These are phyloP conservation scores for Erpobdella octoculata DNA, from an alignment of 2,888 invertebrate species.

Conservation along the genomic window DNA sequence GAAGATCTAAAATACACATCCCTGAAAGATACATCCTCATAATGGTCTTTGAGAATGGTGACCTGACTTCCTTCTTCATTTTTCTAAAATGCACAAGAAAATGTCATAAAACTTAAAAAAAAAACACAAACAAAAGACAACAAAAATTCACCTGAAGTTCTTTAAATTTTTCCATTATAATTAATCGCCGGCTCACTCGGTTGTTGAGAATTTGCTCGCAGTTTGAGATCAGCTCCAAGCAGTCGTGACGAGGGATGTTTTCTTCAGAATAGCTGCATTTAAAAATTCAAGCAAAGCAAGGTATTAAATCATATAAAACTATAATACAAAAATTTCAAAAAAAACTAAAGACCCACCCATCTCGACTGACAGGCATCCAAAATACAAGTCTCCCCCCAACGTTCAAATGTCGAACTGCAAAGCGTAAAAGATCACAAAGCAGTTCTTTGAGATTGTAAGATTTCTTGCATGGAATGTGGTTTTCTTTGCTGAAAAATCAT, in stretches of 20 bases:
- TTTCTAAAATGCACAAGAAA: neutral
- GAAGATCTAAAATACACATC: slow-evolving; percentile 41
- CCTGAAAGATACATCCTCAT: slow-evolving; percentile 42
- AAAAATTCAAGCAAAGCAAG: neutral
- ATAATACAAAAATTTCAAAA: neutral
- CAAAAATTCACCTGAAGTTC: slow-evolving; percentile 30
- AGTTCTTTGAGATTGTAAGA: slow-evolving; percentile 75
- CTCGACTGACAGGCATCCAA: slow-evolving; percentile 78
- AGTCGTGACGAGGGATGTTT: slow-evolving; percentile 72
- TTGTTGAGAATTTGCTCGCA: slow-evolving; percentile 80
- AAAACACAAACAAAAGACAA: too few relatives aligned
- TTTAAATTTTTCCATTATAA: slow-evolving; percentile 72
- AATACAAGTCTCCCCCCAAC: slow-evolving; percentile 76
- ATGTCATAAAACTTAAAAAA: too few relatives aligned
- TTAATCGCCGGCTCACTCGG: slow-evolving; percentile 70
- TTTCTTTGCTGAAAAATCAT: neutral
- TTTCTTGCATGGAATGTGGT: slow-evolving; percentile 58
- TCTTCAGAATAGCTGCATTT: slow-evolving; percentile 52
- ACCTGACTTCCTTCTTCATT: neutral
- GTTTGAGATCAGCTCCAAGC: slow-evolving; percentile 69
- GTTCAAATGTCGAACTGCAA: slow-evolving; percentile 70
- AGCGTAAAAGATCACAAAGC: slow-evolving; percentile 73
- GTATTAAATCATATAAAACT: neutral
- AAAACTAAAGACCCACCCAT: slow-evolving; percentile 46
- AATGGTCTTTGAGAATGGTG: slow-evolving; percentile 39